These are phyloP conservation scores for Uropetala carovei DNA, from an alignment of 2,888 invertebrate genomes.

Conservation along the genomic window DNA sequence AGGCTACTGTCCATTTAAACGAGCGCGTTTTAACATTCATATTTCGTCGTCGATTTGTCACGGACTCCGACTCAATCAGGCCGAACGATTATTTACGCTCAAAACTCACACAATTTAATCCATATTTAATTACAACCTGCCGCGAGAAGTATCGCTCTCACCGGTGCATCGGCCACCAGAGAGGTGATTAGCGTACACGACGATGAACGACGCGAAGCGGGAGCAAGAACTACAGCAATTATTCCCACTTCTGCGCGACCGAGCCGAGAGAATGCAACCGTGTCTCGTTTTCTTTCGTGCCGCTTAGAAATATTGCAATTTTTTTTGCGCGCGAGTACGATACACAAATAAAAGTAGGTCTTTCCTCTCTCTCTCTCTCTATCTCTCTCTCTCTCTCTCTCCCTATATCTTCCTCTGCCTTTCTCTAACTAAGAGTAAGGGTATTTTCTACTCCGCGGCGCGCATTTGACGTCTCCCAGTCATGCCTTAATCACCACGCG, in stretches of 20 bases:
- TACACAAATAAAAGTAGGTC: slow-evolving; percentile 3
- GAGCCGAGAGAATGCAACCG: not conserved
- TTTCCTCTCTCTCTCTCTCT: not conserved
- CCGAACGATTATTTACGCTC: slow-evolving; percentile 17
- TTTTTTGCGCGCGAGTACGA: not conserved
- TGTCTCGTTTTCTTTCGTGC: not conserved
- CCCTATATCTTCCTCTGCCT: not conserved
- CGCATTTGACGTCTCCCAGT: not conserved
- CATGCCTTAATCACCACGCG: slow-evolving; percentile 9
- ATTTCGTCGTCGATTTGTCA: not conserved
- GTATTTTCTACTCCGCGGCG: not conserved
- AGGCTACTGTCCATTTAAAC: not conserved
- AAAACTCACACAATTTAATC: slow-evolving; percentile 37
- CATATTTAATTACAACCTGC: slow-evolving; percentile 48
- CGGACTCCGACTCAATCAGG: not conserved
- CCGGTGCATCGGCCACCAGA: not conserved
- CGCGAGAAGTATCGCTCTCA: not conserved
- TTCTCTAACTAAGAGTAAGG: not conserved
- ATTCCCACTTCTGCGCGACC: slow-evolving; percentile 31
- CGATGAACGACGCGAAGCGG: slow-evolving; percentile 20
- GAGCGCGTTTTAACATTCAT: not conserved
- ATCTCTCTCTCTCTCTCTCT: not conserved
- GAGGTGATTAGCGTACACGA: slow-evolving; percentile 4
- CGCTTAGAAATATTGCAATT: not conserved
- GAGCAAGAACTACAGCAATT: slow-evolving; percentile 40